Evolutionary conservation across 2,113 vertebrate genomes (phyloP).

Genomic region (Scytalopus superciliaris): DNA sequence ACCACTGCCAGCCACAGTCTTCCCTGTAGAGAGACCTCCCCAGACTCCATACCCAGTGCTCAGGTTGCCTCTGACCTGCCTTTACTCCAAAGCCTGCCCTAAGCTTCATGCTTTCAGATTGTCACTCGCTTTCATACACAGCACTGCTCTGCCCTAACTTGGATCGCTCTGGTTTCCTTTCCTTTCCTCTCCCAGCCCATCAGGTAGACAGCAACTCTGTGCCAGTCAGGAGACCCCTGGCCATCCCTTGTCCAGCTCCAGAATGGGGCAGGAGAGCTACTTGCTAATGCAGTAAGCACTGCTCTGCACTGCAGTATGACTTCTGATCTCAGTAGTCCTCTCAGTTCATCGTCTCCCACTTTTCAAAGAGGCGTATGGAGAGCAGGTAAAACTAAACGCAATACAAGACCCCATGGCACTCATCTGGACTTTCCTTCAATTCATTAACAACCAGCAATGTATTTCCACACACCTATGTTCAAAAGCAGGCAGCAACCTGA

Average conservation of each 20-base stretch:
- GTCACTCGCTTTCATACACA: background rate
- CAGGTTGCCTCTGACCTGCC: background rate
- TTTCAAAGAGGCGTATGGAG: background rate
- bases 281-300: background rate
- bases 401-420: background rate
- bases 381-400: background rate
- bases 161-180: background rate
- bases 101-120: background rate
- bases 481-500: background rate
- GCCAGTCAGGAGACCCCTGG: background rate
- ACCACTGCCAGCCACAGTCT: background rate
- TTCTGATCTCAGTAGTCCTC: background rate
- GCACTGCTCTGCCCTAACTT: background rate
- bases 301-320: background rate
- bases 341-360: background rate
- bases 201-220: background rate
- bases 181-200: background rate
- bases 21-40: background rate
- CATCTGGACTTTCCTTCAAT: background rate
- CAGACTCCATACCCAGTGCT: fast-evolving
- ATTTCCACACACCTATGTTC: background rate
- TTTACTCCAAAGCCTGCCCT: background rate
- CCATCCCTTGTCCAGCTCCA: background rate
- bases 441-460: background rate
- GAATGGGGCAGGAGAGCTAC: fast-evolving